Percentiles rank a stretch among this genome's conserved stretches.
Evolutionary conservation across 2,888 invertebrate genomes (phyloP).

Genomic region (Lasioglossum marginatum): DNA sequence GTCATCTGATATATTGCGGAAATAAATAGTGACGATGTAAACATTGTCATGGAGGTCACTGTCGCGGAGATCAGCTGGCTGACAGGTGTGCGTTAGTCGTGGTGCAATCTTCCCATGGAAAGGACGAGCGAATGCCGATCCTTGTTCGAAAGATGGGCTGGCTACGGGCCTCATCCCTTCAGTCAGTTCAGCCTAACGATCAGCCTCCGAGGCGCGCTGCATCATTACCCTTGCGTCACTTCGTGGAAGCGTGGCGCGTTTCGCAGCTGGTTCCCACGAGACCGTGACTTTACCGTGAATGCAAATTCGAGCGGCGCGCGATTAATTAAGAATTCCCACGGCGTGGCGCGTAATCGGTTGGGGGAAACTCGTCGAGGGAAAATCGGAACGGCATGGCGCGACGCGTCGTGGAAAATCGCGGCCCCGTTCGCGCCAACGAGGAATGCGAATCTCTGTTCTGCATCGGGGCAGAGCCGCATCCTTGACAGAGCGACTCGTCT

Average conservation of each 20-base stretch:
- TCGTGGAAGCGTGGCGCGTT: slow-evolving; percentile 32
- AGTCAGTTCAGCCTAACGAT: slow-evolving; percentile 33
- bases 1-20: no score
- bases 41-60: not conserved
- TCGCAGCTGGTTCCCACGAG: slow-evolving; percentile 41
- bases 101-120: not conserved
- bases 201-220: slow-evolving; percentile 28
- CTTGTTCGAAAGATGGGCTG: slow-evolving; percentile 23
- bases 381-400: not conserved
- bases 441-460: not conserved
- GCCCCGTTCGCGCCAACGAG: not conserved
- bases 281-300: slow-evolving; percentile 56
- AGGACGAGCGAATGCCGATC: not conserved
- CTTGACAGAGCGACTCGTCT: slow-evolving; percentile 16
- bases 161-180: slow-evolving; percentile 1
- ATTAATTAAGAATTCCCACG: slow-evolving; percentile 64
- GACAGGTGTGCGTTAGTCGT: not conserved
- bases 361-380: not conserved
- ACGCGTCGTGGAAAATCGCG: not conserved
- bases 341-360: slow-evolving; percentile 36
- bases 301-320: slow-evolving; percentile 48
- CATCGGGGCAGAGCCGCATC: slow-evolving; percentile 10
- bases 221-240: slow-evolving; percentile 57
- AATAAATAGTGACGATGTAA: no score
- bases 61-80: not conserved